phyloP scores from a whole-genome alignment of 2,797 vertebrate genomes.

The Sus cebifrons region DNA sequence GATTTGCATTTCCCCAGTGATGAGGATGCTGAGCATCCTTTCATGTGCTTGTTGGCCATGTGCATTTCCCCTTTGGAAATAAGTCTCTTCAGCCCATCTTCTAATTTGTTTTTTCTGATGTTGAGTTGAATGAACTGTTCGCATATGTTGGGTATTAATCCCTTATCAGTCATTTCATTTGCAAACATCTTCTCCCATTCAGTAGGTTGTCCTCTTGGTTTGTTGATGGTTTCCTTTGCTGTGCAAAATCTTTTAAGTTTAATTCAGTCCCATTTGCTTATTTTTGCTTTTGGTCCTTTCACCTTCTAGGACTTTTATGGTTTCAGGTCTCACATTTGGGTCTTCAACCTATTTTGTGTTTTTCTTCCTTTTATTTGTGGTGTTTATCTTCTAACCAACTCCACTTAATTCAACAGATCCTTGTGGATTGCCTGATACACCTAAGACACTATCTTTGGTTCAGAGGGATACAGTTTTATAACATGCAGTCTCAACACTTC shows the following conservation, averaged over 20 bases:
- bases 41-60: background rate
- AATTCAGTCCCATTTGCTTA: background rate
- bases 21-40: background rate
- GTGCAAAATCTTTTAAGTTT: background rate
- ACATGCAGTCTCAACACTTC: background rate
- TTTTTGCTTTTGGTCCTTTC: background rate
- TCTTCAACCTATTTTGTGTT: background rate
- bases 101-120: background rate
- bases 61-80: background rate
- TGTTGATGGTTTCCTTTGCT: background rate
- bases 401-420: background rate
- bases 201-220: background rate
- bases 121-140: background rate
- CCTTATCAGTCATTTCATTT: background rate
- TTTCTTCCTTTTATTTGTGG: background rate
- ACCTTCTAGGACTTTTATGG: background rate
- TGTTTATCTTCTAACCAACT: slow-evolving; percentile 25
- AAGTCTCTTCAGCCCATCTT: background rate
- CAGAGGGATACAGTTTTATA: background rate
- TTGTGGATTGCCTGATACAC: background rate
- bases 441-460: background rate
- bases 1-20: background rate
- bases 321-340: background rate
- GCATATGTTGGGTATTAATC: background rate
- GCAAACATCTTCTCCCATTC: background rate